phyloP scores from a whole-genome alignment of 2,888 invertebrate species.

The Cheilosia vernalis region DNA sequence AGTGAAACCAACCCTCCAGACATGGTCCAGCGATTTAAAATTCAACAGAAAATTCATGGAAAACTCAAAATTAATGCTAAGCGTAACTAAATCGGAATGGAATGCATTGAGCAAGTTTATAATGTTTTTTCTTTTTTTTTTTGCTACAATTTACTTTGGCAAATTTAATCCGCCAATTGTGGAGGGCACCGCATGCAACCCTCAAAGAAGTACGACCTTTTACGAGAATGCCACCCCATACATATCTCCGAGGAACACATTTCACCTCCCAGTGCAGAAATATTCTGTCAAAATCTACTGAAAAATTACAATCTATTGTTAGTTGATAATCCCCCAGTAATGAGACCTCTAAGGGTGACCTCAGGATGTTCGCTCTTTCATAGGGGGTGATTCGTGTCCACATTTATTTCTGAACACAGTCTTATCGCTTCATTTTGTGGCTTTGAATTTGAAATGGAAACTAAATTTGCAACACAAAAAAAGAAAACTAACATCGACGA shows the following conservation, averaged over 20 bases:
- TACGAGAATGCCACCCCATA: not conserved
- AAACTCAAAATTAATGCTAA: slow-evolving; percentile 54
- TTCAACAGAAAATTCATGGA: slow-evolving; percentile 35
- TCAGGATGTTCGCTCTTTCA: slow-evolving; percentile 15
- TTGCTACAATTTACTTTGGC: slow-evolving; percentile 2
- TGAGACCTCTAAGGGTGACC: slow-evolving; percentile 72
- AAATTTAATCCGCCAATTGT: slow-evolving; percentile 41
- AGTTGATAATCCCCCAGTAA: slow-evolving; percentile 72
- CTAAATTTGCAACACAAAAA: slow-evolving; percentile 56
- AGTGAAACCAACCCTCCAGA: slow-evolving; percentile 19
- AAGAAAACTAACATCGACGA: slow-evolving; percentile 13
- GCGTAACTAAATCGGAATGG: slow-evolving; percentile 56
- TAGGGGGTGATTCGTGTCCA: slow-evolving; percentile 36
- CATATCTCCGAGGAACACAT: slow-evolving; percentile 21
- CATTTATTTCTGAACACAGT: slow-evolving; percentile 54
- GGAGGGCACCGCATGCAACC: slow-evolving; percentile 5
- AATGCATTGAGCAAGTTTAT: slow-evolving; percentile 27
- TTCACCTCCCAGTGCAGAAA: slow-evolving; percentile 55
- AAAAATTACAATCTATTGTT: slow-evolving; percentile 73
- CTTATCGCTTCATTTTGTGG: slow-evolving; percentile 75
- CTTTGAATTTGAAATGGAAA: slow-evolving; percentile 74
- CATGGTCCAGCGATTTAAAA: slow-evolving; percentile 2
- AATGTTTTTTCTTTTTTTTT: not conserved
- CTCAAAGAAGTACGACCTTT: not conserved
- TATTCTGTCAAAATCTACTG: slow-evolving; percentile 30